A percentile compares a stretch with the other conserved stretches of the same genome.
These are phyloP conservation scores for Penaeus japonicus DNA, from an alignment of 1,140 invertebrate genomes.

Conservation along the genomic window DNA sequence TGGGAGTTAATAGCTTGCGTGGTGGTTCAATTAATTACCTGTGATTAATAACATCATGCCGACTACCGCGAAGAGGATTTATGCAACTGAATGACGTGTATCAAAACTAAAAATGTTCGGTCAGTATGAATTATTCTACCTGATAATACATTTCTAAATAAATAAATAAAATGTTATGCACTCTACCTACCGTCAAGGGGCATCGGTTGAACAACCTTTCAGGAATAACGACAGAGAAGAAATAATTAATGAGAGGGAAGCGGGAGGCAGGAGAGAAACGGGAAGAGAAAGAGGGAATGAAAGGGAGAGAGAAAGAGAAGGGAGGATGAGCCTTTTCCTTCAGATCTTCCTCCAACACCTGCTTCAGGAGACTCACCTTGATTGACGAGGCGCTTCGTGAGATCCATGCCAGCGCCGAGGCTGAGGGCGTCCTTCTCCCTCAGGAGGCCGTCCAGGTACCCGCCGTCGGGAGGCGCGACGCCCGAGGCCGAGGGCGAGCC, in stretches of 20 bases:
- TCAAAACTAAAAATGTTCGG: too few species aligned
- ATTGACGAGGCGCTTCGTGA: slow-evolving; percentile 47
- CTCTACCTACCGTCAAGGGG: too few species aligned
- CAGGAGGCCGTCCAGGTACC: slow-evolving; percentile 53
- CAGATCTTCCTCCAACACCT: background rate
- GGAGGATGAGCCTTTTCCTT: background rate
- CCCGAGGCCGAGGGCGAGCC: background rate
- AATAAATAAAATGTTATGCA: too few species aligned
- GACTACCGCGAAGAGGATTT: too few species aligned
- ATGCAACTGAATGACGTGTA: too few species aligned
- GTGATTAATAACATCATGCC: too few species aligned
- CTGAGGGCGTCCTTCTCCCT: slow-evolving; percentile 51
- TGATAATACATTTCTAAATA: too few species aligned
- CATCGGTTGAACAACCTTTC: too few species aligned
- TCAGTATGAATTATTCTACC: too few species aligned
- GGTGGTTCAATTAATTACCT: too few species aligned
- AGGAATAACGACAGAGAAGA: background rate
- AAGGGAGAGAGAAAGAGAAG: background rate
- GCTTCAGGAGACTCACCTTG: slow-evolving; percentile 45
- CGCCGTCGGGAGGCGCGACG: background rate
- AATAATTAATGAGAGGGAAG: background rate
- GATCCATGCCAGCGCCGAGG: slow-evolving; percentile 48
- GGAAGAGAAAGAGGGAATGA: background rate
- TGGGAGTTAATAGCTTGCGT: too few species aligned
- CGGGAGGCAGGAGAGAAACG: background rate